phyloP scores from a whole-genome alignment of 2,113 vertebrate species.

The Rhabdornis inornatus region DNA sequence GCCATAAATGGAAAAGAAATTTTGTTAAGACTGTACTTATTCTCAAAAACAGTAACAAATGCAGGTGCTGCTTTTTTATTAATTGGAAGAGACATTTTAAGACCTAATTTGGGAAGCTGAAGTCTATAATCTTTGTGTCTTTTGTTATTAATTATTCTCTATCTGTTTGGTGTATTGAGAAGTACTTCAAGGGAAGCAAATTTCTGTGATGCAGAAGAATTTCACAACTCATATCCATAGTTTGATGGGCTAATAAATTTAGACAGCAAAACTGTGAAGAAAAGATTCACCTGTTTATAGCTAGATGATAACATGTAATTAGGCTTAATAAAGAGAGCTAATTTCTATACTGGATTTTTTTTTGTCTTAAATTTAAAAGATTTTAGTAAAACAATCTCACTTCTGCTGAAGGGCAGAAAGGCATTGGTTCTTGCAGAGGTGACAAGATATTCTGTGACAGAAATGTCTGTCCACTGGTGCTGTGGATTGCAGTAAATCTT shows the following conservation, averaged over 20 bases:
- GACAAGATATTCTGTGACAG: neutral
- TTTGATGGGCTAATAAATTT: neutral
- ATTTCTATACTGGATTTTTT: neutral
- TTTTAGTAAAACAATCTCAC: neutral
- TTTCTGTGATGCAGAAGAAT: neutral
- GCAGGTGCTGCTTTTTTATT: neutral
- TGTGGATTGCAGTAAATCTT: neutral
- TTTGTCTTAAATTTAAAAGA: neutral
- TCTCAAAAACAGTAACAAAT: neutral
- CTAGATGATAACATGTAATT: neutral
- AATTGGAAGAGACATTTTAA: neutral
- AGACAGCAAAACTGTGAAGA: neutral
- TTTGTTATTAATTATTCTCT: neutral
- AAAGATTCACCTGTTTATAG: neutral
- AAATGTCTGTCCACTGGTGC: neutral
- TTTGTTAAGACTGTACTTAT: neutral
- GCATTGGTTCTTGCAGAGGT: neutral
- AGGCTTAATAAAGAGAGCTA: neutral
- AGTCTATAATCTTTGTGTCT: neutral
- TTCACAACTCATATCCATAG: neutral
- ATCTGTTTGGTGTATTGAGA: neutral
- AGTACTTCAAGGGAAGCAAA: neutral
- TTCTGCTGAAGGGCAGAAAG: neutral
- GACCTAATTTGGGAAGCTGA: neutral
- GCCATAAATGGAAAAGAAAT: neutral